phyloP scores from a whole-genome alignment of 2,113 vertebrate species.

The Zapus hudsonius region DNA sequence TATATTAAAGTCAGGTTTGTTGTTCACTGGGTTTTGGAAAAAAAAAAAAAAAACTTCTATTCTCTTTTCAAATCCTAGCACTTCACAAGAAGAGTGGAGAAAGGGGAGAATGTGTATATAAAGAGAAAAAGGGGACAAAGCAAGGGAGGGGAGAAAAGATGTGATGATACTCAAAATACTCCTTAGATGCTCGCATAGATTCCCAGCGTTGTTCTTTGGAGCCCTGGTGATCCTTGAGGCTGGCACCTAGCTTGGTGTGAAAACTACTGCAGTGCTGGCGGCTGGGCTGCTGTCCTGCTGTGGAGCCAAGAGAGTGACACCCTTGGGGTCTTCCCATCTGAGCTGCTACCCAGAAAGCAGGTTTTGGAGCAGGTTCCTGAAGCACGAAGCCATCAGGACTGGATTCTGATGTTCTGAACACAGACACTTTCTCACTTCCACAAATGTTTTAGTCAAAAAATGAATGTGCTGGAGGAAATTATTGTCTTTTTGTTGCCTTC shows the following conservation, averaged over 20 bases:
- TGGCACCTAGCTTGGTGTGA: conserved; percentile 43
- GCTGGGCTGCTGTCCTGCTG: conserved; percentile 77
- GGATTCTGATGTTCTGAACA: conserved; percentile 83
- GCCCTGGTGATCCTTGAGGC: background rate
- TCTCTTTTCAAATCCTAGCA: conserved; percentile 8
- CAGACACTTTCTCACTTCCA: conserved; percentile 83
- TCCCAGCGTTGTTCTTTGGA: background rate
- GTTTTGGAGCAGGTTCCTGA: conserved; percentile 83
- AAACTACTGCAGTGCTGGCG: conserved; percentile 63
- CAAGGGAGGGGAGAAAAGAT: background rate
- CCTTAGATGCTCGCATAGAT: background rate
- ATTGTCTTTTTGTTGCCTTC: conserved; percentile 70
- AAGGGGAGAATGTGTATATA: background rate
- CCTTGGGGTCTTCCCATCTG: conserved; percentile 85
- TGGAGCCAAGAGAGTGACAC: conserved; percentile 80
- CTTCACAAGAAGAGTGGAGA: background rate
- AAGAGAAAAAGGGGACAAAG: no score
- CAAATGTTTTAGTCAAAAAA: conserved; percentile 85
- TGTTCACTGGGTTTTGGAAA: background rate
- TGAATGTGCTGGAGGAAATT: conserved; percentile 60
- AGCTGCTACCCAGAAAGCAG: conserved; percentile 83
- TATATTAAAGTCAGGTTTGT: background rate
- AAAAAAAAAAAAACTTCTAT: background rate
- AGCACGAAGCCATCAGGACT: conserved; percentile 80
- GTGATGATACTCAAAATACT: background rate